A percentile compares a stretch with the other conserved stretches of the same genome.
Conservation (phyloP, 30 jellyfish, hydroid and myxozoan species). For the Aurelia sp. region DNA sequence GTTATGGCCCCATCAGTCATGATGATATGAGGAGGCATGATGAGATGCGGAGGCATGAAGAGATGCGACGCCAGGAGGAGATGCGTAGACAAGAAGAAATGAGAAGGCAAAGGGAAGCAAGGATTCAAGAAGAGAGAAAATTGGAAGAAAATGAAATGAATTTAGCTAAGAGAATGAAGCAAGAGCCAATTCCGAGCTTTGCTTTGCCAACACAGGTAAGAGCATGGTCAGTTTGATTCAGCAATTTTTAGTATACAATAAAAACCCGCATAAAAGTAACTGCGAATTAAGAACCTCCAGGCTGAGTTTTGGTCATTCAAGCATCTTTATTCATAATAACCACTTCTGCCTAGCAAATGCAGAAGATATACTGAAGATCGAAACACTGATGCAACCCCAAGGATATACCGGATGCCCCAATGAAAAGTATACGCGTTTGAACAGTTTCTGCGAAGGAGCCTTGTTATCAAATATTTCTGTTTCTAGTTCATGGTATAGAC, state of each 20-base stretch:
- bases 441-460: no score
- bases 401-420: no score
- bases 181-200: constrained; percentile 64
- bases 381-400: no score
- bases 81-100: constrained; percentile 59
- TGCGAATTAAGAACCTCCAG: background rate
- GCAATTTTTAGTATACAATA: no score
- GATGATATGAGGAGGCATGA: constrained; percentile 71
- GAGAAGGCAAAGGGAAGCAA: constrained; percentile 68
- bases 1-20: constrained; percentile 72
- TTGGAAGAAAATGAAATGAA: constrained; percentile 38
- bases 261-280: no score
- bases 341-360: background rate
- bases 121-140: constrained; percentile 44
- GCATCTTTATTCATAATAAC: background rate
- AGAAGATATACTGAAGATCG: background rate
- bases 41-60: constrained; percentile 78
- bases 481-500: no score
- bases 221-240: no score
- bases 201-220: constrained; percentile 81
- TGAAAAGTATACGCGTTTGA: no score
- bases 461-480: no score
- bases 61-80: constrained; percentile 74
- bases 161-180: constrained; percentile 54
- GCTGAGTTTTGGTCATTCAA: background rate